A percentile compares a stretch with the other conserved stretches of the same genome.
phyloP scores from a whole-genome alignment of 2,888 invertebrate genomes.

The Teleiodes luculella region DNA sequence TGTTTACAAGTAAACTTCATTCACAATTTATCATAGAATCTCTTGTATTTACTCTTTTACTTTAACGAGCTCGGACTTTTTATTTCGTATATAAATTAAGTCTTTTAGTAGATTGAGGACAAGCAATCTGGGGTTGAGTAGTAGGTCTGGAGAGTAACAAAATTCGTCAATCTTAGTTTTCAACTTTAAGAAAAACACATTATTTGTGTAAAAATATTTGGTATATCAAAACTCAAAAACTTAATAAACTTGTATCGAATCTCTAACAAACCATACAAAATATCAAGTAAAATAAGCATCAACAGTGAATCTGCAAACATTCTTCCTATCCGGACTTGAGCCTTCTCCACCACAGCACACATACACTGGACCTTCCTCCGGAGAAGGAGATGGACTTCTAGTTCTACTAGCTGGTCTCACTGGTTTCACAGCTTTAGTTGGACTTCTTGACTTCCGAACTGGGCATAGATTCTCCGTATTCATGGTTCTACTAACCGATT shows the following conservation, averaged over 20 bases:
- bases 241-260: not conserved
- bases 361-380: not conserved
- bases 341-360: conserved; percentile 3
- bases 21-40: no score
- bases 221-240: no score
- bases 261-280: not conserved
- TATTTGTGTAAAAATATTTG: no score
- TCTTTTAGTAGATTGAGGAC: no score
- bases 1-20: no score
- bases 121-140: no score
- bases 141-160: no score
- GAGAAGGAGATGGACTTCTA: not conserved
- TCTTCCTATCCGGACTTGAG: conserved; percentile 29
- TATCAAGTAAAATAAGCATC: conserved; percentile 54
- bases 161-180: no score
- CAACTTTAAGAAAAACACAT: no score
- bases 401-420: not conserved
- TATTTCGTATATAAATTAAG: no score
- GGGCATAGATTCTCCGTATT: not conserved
- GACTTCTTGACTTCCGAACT: not conserved
- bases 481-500: not conserved
- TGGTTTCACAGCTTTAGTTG: not conserved
- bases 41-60: no score
- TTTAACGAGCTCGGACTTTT: no score
- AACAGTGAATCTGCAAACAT: conserved; percentile 54